Evolutionary conservation across 2,113 vertebrate species (phyloP).

Genomic region (Globicephala melas): DNA sequence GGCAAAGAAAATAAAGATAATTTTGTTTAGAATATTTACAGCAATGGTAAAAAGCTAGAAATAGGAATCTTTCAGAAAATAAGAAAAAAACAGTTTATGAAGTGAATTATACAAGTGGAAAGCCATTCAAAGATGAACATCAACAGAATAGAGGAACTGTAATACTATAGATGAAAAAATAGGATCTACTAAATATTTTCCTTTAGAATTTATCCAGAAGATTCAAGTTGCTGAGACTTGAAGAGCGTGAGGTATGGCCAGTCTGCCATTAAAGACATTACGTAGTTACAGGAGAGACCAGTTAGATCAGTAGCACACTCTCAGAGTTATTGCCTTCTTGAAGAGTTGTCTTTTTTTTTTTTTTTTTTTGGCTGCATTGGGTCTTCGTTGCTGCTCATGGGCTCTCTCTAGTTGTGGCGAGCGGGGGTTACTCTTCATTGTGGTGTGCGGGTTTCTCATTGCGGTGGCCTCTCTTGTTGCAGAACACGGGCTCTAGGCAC

Average conservation of each 20-base stretch:
- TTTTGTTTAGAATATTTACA: neutral
- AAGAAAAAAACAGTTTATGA: neutral
- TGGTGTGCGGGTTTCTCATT: too few relatives aligned
- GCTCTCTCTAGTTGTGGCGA: too few relatives aligned
- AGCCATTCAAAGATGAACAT: neutral
- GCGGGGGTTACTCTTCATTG: too few relatives aligned
- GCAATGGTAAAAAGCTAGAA: neutral
- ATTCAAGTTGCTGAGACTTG: neutral
- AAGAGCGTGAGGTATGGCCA: neutral
- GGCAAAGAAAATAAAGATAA: neutral
- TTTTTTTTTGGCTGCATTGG: too few relatives aligned
- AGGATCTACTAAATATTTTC: neutral
- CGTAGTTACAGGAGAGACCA: neutral
- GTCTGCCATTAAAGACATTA: neutral
- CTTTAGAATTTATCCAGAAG: neutral
- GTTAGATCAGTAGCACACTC: fast-evolving
- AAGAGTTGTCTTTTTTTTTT: neutral
- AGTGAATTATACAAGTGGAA: neutral
- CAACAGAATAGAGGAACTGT: neutral
- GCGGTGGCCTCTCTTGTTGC: too few relatives aligned
- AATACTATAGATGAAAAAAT: neutral
- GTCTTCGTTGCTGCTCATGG: too few relatives aligned
- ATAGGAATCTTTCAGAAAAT: neutral
- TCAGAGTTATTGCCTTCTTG: neutral
- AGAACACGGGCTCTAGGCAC: fast-evolving